phyloP scores from a whole-genome alignment of 2,888 invertebrate species.

The Emmelina monodactyla region DNA sequence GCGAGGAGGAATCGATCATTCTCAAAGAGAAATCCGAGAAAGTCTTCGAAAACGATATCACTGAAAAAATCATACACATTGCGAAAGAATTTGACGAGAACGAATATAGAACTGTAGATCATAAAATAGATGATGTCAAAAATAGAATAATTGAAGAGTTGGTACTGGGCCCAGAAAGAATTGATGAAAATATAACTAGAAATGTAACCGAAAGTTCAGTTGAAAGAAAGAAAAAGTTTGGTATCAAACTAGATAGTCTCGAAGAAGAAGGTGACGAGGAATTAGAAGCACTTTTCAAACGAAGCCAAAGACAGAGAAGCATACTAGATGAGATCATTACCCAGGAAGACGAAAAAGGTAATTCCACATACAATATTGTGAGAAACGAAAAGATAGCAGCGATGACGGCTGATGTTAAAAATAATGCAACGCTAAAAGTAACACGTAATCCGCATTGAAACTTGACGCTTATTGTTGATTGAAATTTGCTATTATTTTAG shows the following conservation, averaged over 20 bases:
- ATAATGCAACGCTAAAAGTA: constrained; percentile 48
- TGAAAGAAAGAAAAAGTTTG: constrained; percentile 38
- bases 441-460: not conserved
- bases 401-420: constrained; percentile 38
- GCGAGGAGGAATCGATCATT: constrained; percentile 47
- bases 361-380: constrained; percentile 24
- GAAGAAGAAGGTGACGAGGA: constrained; percentile 67
- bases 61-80: constrained; percentile 52
- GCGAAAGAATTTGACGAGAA: constrained; percentile 52
- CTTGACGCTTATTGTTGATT: not conserved
- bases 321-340: constrained; percentile 74
- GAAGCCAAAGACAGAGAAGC: constrained; percentile 74
- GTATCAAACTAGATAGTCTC: constrained; percentile 34
- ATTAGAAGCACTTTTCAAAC: constrained; percentile 69
- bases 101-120: constrained; percentile 34
- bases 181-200: constrained; percentile 45
- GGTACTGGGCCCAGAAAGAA: constrained; percentile 39
- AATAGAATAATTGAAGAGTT: constrained; percentile 53
- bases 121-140: constrained; percentile 42
- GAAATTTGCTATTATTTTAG: not conserved
- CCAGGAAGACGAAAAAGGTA: constrained; percentile 68
- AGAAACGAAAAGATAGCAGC: not conserved
- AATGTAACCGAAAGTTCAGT: constrained; percentile 42
- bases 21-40: constrained; percentile 49
- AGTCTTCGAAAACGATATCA: constrained; percentile 54